Conservation (phyloP, 2,888 invertebrate genomes). For the Cheilosia impressa region DNA sequence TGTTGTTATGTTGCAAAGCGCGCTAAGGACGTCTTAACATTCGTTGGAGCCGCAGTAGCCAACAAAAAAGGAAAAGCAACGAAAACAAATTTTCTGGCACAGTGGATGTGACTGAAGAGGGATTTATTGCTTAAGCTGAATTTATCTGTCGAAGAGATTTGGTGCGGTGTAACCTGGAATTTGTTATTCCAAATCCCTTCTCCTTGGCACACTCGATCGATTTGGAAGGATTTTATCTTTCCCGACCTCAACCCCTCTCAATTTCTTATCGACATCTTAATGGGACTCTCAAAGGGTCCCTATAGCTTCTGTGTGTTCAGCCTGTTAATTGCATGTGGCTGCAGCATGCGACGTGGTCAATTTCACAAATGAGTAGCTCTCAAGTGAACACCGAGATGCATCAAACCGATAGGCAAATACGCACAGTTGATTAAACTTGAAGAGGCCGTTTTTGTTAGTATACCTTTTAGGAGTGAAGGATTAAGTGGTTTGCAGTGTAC, state of each 20-base stretch:
- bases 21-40: conserved; percentile 40
- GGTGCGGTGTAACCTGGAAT: conserved; percentile 47
- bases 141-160: conserved; percentile 44
- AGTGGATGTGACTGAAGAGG: conserved; percentile 35
- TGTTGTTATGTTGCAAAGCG: conserved; percentile 30
- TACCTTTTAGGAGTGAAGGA: neutral
- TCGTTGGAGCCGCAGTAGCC: neutral
- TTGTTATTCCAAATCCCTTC: conserved; percentile 27
- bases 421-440: neutral
- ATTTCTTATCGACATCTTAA: conserved; percentile 10
- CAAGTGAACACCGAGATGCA: neutral
- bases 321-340: conserved; percentile 34
- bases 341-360: conserved; percentile 6
- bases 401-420: neutral
- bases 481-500: neutral
- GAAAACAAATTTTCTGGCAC: conserved; percentile 51
- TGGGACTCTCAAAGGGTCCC: conserved; percentile 9
- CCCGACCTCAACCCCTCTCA: neutral
- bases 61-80: neutral
- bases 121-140: conserved; percentile 58
- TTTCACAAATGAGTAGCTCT: conserved; percentile 23
- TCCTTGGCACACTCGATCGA: conserved; percentile 21
- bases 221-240: neutral
- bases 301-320: neutral
- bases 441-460: neutral